Evolutionary conservation across 30 jellyfish, hydroid and myxozoan species (phyloP).

Genomic region (Hydractinia symbiolongicarpus): DNA sequence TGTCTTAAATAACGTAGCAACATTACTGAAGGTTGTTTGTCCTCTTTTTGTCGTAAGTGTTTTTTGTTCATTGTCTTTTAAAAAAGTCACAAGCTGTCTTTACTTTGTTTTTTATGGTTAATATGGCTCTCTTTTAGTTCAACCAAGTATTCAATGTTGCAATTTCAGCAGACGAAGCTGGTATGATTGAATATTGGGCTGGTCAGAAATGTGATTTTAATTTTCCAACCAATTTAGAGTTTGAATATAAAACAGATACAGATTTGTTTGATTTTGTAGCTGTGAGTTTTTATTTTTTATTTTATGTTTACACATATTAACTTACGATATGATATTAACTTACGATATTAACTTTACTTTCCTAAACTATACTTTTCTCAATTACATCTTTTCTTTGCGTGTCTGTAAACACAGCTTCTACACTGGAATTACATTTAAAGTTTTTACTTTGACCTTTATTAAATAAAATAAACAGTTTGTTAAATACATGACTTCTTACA

Average conservation of each 20-base stretch:
- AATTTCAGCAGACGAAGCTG: slow-evolving; percentile 86
- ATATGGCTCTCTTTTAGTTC: slow-evolving; percentile 36
- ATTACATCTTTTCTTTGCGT: too few species aligned
- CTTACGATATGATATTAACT: too few species aligned
- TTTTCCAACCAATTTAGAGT: slow-evolving; percentile 68
- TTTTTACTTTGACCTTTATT: too few species aligned
- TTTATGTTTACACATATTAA: not conserved
- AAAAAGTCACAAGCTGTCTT: too few species aligned
- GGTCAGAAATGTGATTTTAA: slow-evolving; percentile 78
- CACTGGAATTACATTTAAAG: too few species aligned
- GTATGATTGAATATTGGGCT: slow-evolving; percentile 98
- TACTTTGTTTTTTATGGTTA: not conserved
- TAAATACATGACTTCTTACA: too few species aligned
- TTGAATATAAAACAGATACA: slow-evolving; percentile 96
- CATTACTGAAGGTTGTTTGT: too few species aligned
- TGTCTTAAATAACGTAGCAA: not conserved
- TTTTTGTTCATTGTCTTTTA: too few species aligned
- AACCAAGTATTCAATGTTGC: slow-evolving; percentile 81
- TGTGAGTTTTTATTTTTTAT: slow-evolving; percentile 35
- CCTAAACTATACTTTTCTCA: not conserved
- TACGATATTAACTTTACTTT: not conserved
- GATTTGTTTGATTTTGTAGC: slow-evolving; percentile 87
- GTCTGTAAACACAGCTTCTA: too few species aligned
- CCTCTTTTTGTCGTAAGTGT: too few species aligned
- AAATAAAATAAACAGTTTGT: too few species aligned